These are phyloP conservation scores for Sitophilus oryzae DNA, from an alignment of 1,140 invertebrate species.

Conservation along the genomic window DNA sequence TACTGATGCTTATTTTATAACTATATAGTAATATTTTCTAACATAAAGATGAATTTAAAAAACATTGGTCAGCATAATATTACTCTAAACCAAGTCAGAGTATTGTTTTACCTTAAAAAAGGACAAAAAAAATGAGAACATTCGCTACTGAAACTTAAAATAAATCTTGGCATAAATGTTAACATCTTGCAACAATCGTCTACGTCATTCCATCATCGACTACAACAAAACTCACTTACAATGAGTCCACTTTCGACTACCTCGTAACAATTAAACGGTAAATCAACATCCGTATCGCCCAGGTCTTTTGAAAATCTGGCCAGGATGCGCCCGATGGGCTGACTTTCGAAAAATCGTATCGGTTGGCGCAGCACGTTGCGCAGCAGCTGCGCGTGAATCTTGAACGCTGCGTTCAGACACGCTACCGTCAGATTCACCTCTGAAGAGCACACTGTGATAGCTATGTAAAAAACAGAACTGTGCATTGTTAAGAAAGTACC, in stretches of 20 bases:
- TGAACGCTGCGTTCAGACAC: slow-evolving; percentile 53
- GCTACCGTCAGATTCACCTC: slow-evolving; percentile 54
- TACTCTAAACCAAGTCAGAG: too few species aligned
- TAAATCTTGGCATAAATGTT: too few species aligned
- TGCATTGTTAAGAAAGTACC: too few species aligned
- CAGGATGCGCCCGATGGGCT: slow-evolving; percentile 65
- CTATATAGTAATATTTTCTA: too few species aligned
- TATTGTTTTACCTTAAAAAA: too few species aligned
- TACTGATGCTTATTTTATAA: too few species aligned
- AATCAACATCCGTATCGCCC: slow-evolving; percentile 56
- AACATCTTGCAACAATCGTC: too few species aligned
- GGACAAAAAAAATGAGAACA: too few species aligned
- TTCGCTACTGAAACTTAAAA: too few species aligned
- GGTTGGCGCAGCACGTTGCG: slow-evolving; percentile 57
- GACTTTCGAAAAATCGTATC: slow-evolving; percentile 70
- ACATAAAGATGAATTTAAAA: too few species aligned
- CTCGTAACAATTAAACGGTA: slow-evolving; percentile 44
- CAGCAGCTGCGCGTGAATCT: slow-evolving; percentile 57
- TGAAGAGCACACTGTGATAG: slow-evolving; percentile 48
- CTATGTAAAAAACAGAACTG: too few species aligned
- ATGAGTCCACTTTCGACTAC: slow-evolving; percentile 41
- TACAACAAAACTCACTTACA: slow-evolving; percentile 35
- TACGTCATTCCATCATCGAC: background rate
- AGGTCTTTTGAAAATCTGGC: slow-evolving; percentile 71
- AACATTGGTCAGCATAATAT: too few species aligned